Evolutionary conservation across 2,113 vertebrate genomes (phyloP).

Genomic region (Plecotus auritus): DNA sequence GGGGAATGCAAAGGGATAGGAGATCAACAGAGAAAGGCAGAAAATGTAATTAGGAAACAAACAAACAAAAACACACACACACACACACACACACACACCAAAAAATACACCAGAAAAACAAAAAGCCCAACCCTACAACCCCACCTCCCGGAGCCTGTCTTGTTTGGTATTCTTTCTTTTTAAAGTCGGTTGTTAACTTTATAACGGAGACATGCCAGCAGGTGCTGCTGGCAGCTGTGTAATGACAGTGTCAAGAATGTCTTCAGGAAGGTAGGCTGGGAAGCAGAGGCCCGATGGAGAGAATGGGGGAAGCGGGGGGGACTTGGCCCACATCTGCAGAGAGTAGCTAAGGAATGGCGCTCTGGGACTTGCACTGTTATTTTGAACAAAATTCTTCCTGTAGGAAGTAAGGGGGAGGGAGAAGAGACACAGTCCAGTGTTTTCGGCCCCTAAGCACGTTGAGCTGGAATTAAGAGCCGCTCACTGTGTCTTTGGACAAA

Average conservation of each 20-base stretch:
- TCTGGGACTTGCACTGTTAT: conserved; percentile 3
- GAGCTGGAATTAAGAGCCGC: background rate
- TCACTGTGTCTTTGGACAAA: background rate
- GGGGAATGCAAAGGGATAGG: background rate
- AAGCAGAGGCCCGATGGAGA: conserved; percentile 14
- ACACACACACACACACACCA: no score
- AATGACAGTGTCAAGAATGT: conserved; percentile 20
- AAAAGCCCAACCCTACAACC: background rate
- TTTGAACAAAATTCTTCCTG: conserved; percentile 24
- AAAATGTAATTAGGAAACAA: background rate
- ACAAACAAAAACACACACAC: no score
- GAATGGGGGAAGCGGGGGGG: background rate
- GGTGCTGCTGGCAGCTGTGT: conserved; percentile 61
- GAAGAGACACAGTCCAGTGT: background rate
- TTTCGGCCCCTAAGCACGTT: background rate
- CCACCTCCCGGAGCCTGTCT: background rate
- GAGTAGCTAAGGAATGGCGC: background rate
- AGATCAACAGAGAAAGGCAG: conserved; percentile 15
- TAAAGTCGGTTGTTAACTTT: conserved; percentile 23
- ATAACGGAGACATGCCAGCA: conserved; percentile 37
- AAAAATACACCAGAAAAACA: background rate
- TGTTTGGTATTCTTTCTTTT: background rate
- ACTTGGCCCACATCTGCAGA: background rate
- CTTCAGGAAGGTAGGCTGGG: conserved; percentile 37
- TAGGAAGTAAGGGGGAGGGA: background rate